Evolutionary conservation across 2,888 invertebrate species (phyloP).

Genomic region (Cerceris rybyensis): DNA sequence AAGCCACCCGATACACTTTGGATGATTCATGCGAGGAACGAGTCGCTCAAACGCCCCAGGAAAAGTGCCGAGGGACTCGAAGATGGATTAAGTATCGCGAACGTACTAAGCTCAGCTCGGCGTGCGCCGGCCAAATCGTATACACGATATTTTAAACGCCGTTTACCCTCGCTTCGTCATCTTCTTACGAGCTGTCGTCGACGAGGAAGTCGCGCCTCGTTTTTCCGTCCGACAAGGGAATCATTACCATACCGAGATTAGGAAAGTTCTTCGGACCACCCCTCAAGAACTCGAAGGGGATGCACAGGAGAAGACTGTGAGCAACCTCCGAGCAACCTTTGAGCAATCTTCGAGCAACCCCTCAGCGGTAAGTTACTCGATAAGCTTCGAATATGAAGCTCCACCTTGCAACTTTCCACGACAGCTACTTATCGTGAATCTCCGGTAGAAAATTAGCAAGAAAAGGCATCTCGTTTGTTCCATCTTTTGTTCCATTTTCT

Average conservation of each 20-base stretch:
- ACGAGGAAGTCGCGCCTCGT: conserved; percentile 12
- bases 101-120: background rate
- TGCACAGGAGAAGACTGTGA: background rate
- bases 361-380: background rate
- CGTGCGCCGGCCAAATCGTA: conserved; percentile 25
- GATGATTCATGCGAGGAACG: conserved; percentile 48
- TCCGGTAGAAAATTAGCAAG: no score
- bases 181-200: conserved; percentile 12
- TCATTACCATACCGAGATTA: conserved; percentile 40
- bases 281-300: background rate
- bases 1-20: conserved; percentile 27
- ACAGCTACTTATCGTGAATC: background rate
- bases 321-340: background rate
- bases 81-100: conserved; percentile 45
- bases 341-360: no score
- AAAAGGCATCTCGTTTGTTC: no score
- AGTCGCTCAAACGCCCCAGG: conserved; percentile 12
- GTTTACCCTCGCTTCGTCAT: conserved; percentile 38
- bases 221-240: conserved; percentile 12
- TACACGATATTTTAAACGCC: conserved; percentile 38
- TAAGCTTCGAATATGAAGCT: conserved; percentile 1
- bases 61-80: conserved; percentile 26
- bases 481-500: no score
- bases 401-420: background rate
- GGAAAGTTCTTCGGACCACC: conserved; percentile 28